Conservation (phyloP, 23 tunicate genomes). For the Trididemnum miniatum region DNA sequence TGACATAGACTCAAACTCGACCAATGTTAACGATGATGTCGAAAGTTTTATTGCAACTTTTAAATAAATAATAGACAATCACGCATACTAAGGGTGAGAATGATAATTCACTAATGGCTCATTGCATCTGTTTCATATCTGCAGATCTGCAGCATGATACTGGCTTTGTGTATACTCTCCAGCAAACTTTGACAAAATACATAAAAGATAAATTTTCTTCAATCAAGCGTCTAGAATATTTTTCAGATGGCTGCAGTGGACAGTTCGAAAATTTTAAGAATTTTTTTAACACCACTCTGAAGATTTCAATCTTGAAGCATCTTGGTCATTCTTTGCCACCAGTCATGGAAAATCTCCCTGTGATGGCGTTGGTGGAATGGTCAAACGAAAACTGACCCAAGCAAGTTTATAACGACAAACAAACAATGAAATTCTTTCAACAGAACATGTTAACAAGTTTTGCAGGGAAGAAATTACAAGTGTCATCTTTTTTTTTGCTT, state of each 20-base stretch:
- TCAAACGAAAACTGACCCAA: conserved; percentile 11
- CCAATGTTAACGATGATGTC: too few species aligned
- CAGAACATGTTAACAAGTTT: conserved; percentile 16
- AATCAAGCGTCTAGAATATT: conserved; percentile 12
- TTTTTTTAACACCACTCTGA: conserved; percentile 18
- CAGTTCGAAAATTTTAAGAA: conserved; percentile 25
- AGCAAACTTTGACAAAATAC: conserved; percentile 8
- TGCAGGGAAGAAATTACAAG: conserved; percentile 14
- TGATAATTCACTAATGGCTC: background rate
- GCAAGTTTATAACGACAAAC: conserved; percentile 20
- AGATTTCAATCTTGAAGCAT: conserved; percentile 19
- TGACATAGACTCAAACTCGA: too few species aligned
- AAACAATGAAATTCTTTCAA: conserved; percentile 16
- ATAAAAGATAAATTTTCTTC: conserved; percentile 28
- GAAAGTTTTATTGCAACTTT: too few species aligned
- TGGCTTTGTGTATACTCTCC: conserved; percentile 30
- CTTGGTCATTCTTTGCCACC: conserved; percentile 42
- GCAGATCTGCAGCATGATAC: conserved; percentile 13
- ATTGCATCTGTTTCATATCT: conserved; percentile 12
- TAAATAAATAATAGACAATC: too few species aligned
- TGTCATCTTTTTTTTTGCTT: conserved; percentile 9
- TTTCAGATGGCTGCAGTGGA: conserved; percentile 40
- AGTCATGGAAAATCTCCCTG: conserved; percentile 57
- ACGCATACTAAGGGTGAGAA: background rate
- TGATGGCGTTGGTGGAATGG: conserved; percentile 28